These are phyloP conservation scores for Auanema freiburgensis DNA, from an alignment of 2,888 invertebrate genomes.

Conservation along the genomic window DNA sequence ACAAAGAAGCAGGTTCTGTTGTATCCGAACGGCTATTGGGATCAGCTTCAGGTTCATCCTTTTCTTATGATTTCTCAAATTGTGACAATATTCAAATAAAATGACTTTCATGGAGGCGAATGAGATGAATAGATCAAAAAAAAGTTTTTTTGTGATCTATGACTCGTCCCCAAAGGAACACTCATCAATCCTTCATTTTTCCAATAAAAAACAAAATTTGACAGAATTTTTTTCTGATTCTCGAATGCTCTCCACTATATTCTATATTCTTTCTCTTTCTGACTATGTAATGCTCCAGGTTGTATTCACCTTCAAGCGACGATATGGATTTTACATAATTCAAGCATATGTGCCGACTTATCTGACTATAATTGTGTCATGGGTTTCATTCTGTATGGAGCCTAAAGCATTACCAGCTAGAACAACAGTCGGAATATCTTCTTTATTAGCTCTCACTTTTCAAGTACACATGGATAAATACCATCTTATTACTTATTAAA, in stretches of 20 bases:
- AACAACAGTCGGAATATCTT: conserved; percentile 63
- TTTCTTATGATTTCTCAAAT: no score
- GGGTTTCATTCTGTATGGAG: conserved; percentile 65
- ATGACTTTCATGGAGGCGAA: no score
- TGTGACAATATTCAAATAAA: no score
- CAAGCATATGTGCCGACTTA: conserved; percentile 64
- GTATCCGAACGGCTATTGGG: conserved; percentile 60
- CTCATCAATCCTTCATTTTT: background rate
- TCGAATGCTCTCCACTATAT: conserved; percentile 14
- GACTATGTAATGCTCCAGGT: no score
- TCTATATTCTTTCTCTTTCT: background rate
- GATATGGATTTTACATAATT: conserved; percentile 64
- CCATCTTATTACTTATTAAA: background rate
- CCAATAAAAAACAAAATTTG: background rate
- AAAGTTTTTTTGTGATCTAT: no score
- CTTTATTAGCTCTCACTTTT: conserved; percentile 62
- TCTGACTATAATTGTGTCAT: conserved; percentile 60
- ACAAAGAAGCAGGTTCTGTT: conserved; percentile 48
- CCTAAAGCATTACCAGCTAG: conserved; percentile 63
- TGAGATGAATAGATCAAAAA: no score
- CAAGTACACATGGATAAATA: conserved; percentile 29
- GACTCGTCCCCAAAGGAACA: no score
- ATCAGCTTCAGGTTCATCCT: conserved; percentile 44
- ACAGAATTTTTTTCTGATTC: background rate
- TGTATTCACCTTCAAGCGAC: conserved; percentile 62